phyloP scores from a whole-genome alignment of 2,797 vertebrate genomes.

The Myotis myotis region DNA sequence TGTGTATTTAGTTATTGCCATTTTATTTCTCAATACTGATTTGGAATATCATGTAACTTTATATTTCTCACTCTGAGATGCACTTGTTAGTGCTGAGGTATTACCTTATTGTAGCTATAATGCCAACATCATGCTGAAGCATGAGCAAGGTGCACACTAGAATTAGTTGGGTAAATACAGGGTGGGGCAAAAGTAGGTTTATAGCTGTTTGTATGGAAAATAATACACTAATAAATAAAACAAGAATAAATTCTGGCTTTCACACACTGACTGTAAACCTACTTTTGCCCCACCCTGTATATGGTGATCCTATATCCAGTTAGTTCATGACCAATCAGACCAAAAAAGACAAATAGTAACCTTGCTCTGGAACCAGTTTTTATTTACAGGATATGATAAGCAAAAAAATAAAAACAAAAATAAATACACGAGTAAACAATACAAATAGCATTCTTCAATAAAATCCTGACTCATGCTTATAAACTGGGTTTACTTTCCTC shows the following conservation, averaged over 20 bases:
- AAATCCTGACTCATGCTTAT: background rate
- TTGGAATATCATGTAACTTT: background rate
- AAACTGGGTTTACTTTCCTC: background rate
- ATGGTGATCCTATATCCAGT: background rate
- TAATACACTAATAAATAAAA: too few species aligned
- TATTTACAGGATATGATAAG: background rate
- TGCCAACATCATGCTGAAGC: background rate
- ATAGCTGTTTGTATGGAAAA: too few species aligned
- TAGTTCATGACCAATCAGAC: background rate
- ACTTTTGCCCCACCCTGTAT: too few species aligned
- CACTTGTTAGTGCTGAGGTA: background rate
- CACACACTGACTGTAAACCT: too few species aligned
- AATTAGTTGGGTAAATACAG: background rate
- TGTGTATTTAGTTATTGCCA: background rate
- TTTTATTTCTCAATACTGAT: background rate
- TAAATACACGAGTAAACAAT: background rate
- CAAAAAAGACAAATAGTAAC: background rate
- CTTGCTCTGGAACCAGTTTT: background rate
- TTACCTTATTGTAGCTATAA: background rate
- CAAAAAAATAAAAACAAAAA: too few species aligned
- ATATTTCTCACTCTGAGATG: background rate
- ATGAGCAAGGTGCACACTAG: background rate
- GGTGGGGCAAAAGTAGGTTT: too few species aligned
- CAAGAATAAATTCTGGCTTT: too few species aligned
- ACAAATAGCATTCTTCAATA: background rate